Percentiles rank a stretch among this genome's conserved stretches.
phyloP scores from a whole-genome alignment of 2,797 vertebrate genomes.

The Siniperca undulata region DNA sequence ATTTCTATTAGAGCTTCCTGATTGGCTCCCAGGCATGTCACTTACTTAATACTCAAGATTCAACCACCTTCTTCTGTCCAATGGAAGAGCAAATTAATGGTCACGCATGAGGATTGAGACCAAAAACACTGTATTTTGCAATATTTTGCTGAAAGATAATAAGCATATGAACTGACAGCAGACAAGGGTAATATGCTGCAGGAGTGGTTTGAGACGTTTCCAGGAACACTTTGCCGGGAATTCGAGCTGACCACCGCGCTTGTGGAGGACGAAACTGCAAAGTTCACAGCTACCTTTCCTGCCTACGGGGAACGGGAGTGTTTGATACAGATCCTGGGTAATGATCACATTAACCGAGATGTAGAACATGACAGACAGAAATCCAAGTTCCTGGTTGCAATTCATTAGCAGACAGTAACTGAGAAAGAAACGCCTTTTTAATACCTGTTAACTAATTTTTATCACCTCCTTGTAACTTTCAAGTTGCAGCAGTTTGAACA shows the following conservation, averaged over 20 bases:
- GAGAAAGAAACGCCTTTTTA: not conserved
- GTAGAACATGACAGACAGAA: not conserved
- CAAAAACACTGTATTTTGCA: not conserved
- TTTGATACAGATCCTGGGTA: too few relatives aligned
- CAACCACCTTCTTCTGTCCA: not conserved
- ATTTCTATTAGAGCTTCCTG: not conserved
- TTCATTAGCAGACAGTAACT: not conserved
- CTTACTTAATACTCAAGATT: not conserved
- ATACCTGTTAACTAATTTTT: not conserved
- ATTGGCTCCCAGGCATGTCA: not conserved
- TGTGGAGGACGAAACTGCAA: too few relatives aligned
- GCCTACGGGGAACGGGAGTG: too few relatives aligned
- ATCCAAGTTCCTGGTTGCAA: not conserved
- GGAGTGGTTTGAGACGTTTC: not conserved
- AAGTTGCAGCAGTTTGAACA: conserved; percentile 4
- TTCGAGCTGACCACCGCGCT: not conserved
- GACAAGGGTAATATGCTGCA: not conserved
- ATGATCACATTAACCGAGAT: not conserved
- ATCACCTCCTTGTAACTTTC: not conserved
- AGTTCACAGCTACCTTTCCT: too few relatives aligned
- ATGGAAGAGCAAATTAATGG: not conserved
- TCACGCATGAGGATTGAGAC: not conserved
- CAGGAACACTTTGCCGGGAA: not conserved
- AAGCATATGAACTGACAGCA: not conserved
- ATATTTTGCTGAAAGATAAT: not conserved